Conservation (phyloP, 2,888 invertebrate species). For the Tupiocoris notatus region DNA sequence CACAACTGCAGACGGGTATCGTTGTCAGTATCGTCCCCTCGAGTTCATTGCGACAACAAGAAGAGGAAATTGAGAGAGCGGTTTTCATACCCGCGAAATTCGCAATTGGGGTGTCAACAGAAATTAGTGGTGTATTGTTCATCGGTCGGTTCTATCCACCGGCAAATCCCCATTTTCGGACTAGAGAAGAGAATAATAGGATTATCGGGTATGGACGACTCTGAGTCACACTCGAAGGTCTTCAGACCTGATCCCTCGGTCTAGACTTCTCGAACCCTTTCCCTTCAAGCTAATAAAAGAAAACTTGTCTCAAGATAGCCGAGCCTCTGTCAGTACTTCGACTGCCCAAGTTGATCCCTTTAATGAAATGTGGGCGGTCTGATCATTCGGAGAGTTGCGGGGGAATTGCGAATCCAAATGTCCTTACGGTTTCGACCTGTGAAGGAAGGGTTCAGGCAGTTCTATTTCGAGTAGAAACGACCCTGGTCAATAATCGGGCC, state of each 20-base stretch:
- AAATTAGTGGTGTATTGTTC: constrained; percentile 38
- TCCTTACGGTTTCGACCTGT: neutral
- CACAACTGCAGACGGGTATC: constrained; percentile 9
- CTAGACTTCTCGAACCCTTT: neutral
- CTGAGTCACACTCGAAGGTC: neutral
- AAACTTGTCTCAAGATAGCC: neutral
- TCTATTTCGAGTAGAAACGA: neutral
- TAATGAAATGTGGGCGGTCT: neutral
- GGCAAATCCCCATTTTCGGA: neutral
- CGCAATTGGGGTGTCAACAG: constrained; percentile 35
- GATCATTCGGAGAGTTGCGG: neutral
- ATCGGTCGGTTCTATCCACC: neutral
- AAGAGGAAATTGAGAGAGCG: neutral
- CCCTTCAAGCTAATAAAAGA: neutral
- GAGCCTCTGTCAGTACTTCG: neutral
- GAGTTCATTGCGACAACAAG: too few relatives aligned
- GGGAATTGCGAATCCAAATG: neutral
- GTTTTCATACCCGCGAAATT: neutral
- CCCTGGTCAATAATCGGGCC: neutral
- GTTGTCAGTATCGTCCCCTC: constrained; percentile 14
- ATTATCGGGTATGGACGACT: neutral
- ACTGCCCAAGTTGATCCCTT: neutral
- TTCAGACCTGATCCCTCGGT: neutral
- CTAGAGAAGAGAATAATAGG: neutral
- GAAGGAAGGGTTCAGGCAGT: neutral